Evolutionary conservation across 1,140 invertebrate species (phyloP).

Genomic region (Drosophila pseudoananassae): DNA sequence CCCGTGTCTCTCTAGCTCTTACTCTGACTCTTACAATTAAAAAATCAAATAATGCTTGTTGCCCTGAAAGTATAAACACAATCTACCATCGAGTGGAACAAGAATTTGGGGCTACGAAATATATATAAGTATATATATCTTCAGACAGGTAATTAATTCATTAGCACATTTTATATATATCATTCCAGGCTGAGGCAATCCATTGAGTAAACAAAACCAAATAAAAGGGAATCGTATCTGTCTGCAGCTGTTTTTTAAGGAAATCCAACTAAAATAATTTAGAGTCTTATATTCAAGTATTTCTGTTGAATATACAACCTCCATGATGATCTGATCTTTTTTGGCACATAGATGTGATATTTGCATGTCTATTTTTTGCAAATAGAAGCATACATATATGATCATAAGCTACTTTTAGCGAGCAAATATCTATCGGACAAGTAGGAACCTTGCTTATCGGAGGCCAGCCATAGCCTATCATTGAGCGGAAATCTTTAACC

Average conservation of each 20-base stretch:
- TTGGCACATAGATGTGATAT: conserved; percentile 35
- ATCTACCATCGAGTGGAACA: conserved; percentile 24
- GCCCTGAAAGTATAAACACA: conserved; percentile 55
- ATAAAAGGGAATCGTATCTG: conserved; percentile 18
- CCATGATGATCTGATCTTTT: conserved; percentile 32
- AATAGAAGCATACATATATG: conserved; percentile 8
- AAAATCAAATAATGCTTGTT: conserved; percentile 71
- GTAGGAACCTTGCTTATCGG: conserved; percentile 4
- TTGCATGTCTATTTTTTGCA: conserved; percentile 20
- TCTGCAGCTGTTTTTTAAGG: conserved; percentile 33
- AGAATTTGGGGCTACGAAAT: conserved; percentile 36
- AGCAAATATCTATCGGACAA: background rate
- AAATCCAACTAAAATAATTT: conserved; percentile 36
- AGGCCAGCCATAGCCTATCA: conserved; percentile 18
- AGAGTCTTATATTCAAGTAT: background rate
- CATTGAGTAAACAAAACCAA: conserved; percentile 14
- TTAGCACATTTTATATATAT: conserved; percentile 54
- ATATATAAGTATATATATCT: conserved; percentile 25
- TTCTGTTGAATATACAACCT: background rate
- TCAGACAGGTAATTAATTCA: conserved; percentile 73
- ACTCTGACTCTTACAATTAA: conserved; percentile 41
- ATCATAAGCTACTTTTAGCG: conserved; percentile 14
- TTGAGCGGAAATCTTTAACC: conserved; percentile 62
- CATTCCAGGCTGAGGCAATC: conserved; percentile 26
- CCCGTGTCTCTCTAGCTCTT: background rate